phyloP scores from a whole-genome alignment of 2,113 vertebrate species.

The Prinia subflava region DNA sequence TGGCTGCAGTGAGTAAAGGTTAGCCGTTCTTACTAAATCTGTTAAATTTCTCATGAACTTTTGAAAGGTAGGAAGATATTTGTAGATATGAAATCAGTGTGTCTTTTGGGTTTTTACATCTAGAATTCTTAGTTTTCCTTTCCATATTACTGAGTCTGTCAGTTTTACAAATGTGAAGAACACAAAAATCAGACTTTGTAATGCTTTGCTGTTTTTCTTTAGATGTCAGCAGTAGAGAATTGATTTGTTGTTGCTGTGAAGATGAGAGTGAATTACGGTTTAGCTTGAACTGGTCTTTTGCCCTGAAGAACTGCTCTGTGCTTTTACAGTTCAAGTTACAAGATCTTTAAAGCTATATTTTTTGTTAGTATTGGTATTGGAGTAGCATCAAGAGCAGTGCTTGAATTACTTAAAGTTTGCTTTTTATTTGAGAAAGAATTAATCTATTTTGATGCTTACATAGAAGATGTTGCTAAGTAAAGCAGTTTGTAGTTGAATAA shows the following conservation, averaged over 20 bases:
- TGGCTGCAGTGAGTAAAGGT: not conserved
- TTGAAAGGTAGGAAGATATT: not conserved
- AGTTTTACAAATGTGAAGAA: not conserved
- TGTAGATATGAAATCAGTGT: not conserved
- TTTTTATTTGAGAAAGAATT: not conserved
- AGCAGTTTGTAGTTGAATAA: not conserved
- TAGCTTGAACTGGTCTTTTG: not conserved
- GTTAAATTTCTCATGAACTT: not conserved
- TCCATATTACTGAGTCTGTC: not conserved
- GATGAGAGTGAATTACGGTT: not conserved
- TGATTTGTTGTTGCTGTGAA: not conserved
- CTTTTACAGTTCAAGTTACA: not conserved
- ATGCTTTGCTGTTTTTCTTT: not conserved
- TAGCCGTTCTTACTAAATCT: not conserved
- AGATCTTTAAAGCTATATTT: not conserved
- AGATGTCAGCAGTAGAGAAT: not conserved
- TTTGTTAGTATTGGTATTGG: not conserved
- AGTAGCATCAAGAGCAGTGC: not conserved
- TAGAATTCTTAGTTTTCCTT: not conserved
- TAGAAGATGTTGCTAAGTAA: not conserved
- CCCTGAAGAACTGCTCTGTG: not conserved
- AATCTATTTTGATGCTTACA: not conserved
- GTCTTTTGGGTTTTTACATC: not conserved
- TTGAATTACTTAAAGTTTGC: not conserved
- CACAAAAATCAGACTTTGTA: not conserved